Percentiles rank a stretch among this genome's conserved stretches.
Evolutionary conservation across 2,113 vertebrate genomes (phyloP).

Genomic region (Neogobius melanostomus): DNA sequence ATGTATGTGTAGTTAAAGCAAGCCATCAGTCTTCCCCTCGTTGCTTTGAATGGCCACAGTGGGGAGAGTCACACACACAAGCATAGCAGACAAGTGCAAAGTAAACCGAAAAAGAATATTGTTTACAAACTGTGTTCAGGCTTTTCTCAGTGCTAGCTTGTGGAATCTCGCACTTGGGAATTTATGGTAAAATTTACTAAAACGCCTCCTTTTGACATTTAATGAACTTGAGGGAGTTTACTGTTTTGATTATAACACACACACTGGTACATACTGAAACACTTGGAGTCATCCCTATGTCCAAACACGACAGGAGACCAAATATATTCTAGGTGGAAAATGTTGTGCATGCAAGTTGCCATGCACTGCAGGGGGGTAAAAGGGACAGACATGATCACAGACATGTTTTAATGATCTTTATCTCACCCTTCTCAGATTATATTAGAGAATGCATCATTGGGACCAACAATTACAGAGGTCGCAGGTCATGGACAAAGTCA

Average conservation of each 20-base stretch:
- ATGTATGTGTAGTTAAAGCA: conserved; percentile 41
- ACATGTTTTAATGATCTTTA: conserved; percentile 26
- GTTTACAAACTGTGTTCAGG: conserved; percentile 53
- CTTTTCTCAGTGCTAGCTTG: conserved; percentile 28
- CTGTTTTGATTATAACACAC: conserved; percentile 50
- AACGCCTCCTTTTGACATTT: conserved; percentile 59
- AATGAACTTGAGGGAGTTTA: conserved; percentile 61
- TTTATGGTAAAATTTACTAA: conserved; percentile 50
- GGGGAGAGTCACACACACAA: conserved; percentile 30
- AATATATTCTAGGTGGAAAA: conserved; percentile 35
- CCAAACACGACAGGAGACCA: conserved; percentile 49
- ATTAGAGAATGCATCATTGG: conserved; percentile 90
- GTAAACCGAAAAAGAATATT: conserved; percentile 55
- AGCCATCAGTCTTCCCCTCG: not conserved
- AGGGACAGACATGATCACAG: not conserved
- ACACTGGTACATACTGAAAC: conserved; percentile 22
- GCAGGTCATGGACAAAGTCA: conserved; percentile 86
- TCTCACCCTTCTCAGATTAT: conserved; percentile 79
- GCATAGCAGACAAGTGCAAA: conserved; percentile 35
- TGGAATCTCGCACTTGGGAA: conserved; percentile 56
- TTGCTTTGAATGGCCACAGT: conserved; percentile 29
- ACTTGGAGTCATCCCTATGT: conserved; percentile 33
- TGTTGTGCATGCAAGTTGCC: conserved; percentile 11
- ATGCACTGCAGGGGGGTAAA: not conserved
- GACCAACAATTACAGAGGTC: conserved; percentile 91